Conservation (phyloP, 2,888 invertebrate genomes). For the Silvanus unidentatus region DNA sequence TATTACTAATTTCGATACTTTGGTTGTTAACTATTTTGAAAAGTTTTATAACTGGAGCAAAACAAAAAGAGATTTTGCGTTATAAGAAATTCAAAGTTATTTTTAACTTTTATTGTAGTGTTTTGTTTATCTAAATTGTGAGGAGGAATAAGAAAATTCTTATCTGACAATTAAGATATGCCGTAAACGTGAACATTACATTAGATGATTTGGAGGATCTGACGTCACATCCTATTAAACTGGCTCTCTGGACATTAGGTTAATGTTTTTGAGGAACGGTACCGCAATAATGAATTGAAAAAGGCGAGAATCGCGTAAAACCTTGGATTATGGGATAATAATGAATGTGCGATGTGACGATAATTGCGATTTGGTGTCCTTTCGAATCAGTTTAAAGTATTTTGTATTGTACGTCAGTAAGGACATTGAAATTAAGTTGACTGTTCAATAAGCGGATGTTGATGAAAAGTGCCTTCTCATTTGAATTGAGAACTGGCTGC, state of each 20-base stretch:
- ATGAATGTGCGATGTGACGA: neutral
- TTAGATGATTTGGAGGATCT: constrained; percentile 16
- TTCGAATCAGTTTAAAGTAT: constrained; percentile 2
- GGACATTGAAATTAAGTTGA: constrained; percentile 17
- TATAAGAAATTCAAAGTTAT: too few species aligned
- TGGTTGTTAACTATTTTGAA: too few species aligned
- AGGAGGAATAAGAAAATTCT: too few species aligned
- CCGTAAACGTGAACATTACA: too few species aligned
- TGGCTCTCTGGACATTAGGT: neutral
- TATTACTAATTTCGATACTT: too few species aligned
- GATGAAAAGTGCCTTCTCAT: constrained; percentile 25
- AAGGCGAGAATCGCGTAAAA: neutral
- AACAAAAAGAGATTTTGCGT: too few species aligned
- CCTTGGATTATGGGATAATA: neutral
- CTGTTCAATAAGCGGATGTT: constrained; percentile 28
- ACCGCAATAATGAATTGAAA: neutral
- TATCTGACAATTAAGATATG: too few species aligned
- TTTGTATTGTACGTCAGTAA: constrained; percentile 10
- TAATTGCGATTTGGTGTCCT: neutral
- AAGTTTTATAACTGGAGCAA: too few species aligned
- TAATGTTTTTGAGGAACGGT: too few species aligned
- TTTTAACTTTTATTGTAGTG: too few species aligned
- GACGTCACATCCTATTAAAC: constrained; percentile 18
- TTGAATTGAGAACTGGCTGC: constrained; percentile 28
- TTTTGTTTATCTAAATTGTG: too few species aligned